A percentile compares a stretch with the other conserved stretches of the same genome.
phyloP scores from a whole-genome alignment of 2,113 vertebrate species.

The Origma solitaria region DNA sequence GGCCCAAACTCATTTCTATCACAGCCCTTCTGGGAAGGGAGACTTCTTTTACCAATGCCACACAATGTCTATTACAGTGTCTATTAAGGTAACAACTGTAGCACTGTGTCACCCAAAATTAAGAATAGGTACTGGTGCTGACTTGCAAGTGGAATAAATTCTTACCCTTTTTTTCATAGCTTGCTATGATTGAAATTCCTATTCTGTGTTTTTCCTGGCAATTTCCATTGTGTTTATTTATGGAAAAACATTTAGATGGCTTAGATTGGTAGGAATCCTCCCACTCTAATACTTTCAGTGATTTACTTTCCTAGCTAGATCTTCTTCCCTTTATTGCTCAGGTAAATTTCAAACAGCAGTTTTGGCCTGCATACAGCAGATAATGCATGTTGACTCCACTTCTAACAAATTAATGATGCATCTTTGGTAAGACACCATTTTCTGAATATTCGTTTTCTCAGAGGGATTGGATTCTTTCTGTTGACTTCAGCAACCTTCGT shows the following conservation, averaged over 20 bases:
- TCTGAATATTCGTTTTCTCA: constrained; percentile 17
- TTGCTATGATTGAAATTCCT: neutral
- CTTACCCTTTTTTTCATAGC: neutral
- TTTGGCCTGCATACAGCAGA: neutral
- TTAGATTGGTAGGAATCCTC: neutral
- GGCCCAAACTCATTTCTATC: neutral
- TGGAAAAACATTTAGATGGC: neutral
- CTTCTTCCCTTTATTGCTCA: neutral
- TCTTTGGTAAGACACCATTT: neutral
- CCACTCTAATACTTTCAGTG: neutral
- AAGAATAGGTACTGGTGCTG: neutral
- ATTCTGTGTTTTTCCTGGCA: neutral
- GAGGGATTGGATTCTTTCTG: neutral
- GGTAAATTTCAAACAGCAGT: neutral
- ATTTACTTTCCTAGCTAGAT: neutral
- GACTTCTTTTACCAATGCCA: neutral
- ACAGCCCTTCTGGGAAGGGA: neutral
- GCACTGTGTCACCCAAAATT: neutral
- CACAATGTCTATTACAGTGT: neutral
- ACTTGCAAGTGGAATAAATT: neutral
- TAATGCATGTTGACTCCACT: neutral
- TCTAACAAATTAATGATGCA: neutral
- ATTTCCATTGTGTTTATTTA: neutral
- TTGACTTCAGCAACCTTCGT: neutral
- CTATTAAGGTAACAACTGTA: neutral